A percentile compares a stretch with the other conserved stretches of the same genome.
Evolutionary conservation across 2,113 vertebrate species (phyloP).

Genomic region (Theristicus caerulescens): DNA sequence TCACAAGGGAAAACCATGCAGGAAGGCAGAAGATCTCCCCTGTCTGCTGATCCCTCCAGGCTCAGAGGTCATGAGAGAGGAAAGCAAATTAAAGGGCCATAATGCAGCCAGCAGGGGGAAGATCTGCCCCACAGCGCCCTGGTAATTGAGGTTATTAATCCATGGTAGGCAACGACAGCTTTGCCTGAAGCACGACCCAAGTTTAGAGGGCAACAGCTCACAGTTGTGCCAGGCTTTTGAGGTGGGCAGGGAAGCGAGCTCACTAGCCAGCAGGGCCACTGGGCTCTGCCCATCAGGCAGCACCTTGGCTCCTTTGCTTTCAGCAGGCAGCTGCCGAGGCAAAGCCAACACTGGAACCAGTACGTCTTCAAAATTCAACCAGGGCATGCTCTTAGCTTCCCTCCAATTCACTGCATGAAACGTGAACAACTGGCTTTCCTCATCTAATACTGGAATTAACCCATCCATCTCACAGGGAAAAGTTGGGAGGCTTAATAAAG

Average conservation of each 20-base stretch:
- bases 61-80: background rate
- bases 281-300: background rate
- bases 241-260: background rate
- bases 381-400: background rate
- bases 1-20: background rate
- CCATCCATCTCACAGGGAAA: background rate
- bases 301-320: background rate
- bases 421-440: background rate
- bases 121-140: background rate
- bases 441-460: background rate
- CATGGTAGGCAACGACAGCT: background rate
- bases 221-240: background rate
- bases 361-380: background rate
- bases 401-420: background rate
- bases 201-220: background rate
- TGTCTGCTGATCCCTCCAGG: rapidly evolving
- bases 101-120: background rate
- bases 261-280: background rate
- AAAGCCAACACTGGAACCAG: background rate
- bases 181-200: background rate
- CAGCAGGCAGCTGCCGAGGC: background rate
- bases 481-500: background rate
- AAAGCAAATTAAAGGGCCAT: constrained; percentile 13
- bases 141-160: background rate
- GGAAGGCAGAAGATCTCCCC: background rate